Conservation (phyloP, 1,140 invertebrate genomes). For the Drosophila pseudoananassae region DNA sequence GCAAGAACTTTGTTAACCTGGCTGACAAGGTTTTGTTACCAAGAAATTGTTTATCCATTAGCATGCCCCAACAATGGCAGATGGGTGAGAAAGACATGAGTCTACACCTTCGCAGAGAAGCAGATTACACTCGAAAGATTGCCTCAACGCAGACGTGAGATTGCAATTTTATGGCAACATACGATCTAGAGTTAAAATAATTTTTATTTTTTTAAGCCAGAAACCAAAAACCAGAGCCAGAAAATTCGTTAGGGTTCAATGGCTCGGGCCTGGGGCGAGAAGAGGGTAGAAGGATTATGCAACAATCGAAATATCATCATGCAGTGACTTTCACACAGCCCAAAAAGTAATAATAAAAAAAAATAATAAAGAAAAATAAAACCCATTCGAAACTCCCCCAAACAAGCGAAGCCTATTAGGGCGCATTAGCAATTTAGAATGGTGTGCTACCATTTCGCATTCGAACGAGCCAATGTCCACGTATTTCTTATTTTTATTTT, state of each 20-base stretch:
- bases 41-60: constrained; percentile 68
- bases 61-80: constrained; percentile 9
- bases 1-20: neutral
- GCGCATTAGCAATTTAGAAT: constrained; percentile 77
- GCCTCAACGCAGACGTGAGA: constrained; percentile 59
- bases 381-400: constrained; percentile 21
- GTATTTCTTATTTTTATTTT: constrained; percentile 6
- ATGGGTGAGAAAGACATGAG: constrained; percentile 33
- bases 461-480: constrained; percentile 17
- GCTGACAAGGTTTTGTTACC: constrained; percentile 46
- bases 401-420: constrained; percentile 70
- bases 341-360: constrained; percentile 5
- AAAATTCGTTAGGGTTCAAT: constrained; percentile 70
- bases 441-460: constrained; percentile 66
- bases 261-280: constrained; percentile 38
- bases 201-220: neutral
- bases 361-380: constrained; percentile 8
- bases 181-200: constrained; percentile 4
- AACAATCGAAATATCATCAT: constrained; percentile 79
- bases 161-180: constrained; percentile 69
- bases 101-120: neutral
- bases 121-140: constrained; percentile 77
- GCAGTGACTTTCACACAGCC: constrained; percentile 53
- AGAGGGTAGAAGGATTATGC: constrained; percentile 64
- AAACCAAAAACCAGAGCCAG: constrained; percentile 5